phyloP scores from a whole-genome alignment of 2,113 vertebrate genomes.

The Zosterops lateralis region DNA sequence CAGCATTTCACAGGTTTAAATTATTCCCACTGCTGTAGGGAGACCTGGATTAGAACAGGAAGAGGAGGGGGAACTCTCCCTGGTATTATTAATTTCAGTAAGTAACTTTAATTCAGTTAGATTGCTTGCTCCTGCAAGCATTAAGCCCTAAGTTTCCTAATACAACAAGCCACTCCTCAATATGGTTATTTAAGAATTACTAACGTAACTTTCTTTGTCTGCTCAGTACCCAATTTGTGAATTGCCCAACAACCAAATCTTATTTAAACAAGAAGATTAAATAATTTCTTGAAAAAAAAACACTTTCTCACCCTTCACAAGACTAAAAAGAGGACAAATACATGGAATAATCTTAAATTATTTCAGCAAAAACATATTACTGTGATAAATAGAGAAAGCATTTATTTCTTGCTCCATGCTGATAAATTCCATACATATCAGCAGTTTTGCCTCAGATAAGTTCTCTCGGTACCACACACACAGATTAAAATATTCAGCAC shows the following conservation, averaged over 20 bases:
- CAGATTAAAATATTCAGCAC: background rate
- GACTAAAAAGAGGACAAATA: background rate
- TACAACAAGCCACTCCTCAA: background rate
- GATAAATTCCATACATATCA: background rate
- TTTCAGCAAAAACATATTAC: background rate
- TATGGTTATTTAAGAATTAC: background rate
- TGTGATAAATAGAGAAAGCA: background rate
- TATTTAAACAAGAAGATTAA: background rate
- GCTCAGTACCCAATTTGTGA: background rate
- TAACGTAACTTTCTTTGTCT: background rate
- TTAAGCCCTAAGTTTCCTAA: background rate
- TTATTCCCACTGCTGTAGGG: background rate
- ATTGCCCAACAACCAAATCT: background rate
- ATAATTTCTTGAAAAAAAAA: background rate
- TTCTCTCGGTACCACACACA: background rate
- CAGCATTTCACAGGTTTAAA: background rate
- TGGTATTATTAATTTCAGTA: background rate
- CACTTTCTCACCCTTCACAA: background rate
- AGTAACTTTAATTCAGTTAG: background rate
- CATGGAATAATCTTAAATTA: background rate
- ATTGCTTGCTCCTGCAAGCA: background rate
- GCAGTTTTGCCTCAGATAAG: background rate
- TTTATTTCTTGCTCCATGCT: background rate
- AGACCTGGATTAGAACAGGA: background rate
- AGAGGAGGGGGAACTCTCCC: background rate